These are phyloP conservation scores for Antigone vipio DNA, from an alignment of 2,113 vertebrate genomes.

Conservation along the genomic window DNA sequence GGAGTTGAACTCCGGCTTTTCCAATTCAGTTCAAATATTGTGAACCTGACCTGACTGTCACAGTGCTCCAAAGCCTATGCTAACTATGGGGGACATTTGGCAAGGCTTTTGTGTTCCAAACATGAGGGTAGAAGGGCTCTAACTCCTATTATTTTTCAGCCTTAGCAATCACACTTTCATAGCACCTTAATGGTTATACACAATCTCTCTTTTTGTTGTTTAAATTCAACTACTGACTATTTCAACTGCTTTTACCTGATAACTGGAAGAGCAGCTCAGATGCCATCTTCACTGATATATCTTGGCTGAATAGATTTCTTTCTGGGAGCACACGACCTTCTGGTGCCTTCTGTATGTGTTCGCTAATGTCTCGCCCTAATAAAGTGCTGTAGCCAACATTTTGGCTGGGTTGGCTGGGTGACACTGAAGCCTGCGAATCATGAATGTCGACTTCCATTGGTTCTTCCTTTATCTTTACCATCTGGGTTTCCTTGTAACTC, in stretches of 20 bases:
- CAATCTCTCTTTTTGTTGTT: neutral
- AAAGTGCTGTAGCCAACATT: conserved; percentile 92
- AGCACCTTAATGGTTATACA: neutral
- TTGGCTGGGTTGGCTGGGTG: conserved; percentile 78
- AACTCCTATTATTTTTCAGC: neutral
- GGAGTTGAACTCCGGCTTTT: conserved; percentile 49
- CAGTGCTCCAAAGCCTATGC: conserved; percentile 20
- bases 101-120: neutral
- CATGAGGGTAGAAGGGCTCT: neutral
- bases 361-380: conserved; percentile 84
- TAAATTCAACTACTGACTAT: neutral
- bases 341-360: conserved; percentile 84
- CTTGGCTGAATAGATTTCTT: conserved; percentile 96
- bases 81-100: neutral
- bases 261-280: conserved; percentile 97
- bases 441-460: conserved; percentile 97
- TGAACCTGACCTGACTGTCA: neutral
- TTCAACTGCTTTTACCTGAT: conserved; percentile 81
- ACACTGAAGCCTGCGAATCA: conserved; percentile 76
- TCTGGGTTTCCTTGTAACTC: conserved; percentile 92
- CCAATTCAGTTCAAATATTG: conserved; percentile 29
- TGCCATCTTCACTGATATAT: conserved; percentile 99
- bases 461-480: conserved; percentile 89
- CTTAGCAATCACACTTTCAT: neutral
- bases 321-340: conserved; percentile 87